A percentile compares a stretch with the other conserved stretches of the same genome.
Conservation (phyloP, 2,888 invertebrate genomes). For the Idaea biselata region DNA sequence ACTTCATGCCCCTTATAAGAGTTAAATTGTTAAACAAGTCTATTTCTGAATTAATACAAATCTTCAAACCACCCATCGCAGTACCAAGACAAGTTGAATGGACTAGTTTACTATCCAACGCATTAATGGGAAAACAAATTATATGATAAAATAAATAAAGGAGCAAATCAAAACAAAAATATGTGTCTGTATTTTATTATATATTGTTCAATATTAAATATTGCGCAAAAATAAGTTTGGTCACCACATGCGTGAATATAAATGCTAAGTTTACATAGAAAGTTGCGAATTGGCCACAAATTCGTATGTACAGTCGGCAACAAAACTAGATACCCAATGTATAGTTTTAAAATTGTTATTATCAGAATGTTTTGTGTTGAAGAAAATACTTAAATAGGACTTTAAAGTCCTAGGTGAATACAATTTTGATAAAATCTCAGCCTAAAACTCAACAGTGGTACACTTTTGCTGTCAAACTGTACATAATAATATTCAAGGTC, state of each 20-base stretch:
- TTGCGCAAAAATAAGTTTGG: constrained; percentile 69
- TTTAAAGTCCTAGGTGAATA: too few relatives aligned
- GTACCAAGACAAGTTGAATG: constrained; percentile 59
- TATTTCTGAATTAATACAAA: constrained; percentile 53
- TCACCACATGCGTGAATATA: constrained; percentile 68
- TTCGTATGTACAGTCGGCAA: neutral
- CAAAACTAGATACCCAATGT: neutral
- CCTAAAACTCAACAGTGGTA: too few relatives aligned
- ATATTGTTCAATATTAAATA: constrained; percentile 62
- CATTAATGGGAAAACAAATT: constrained; percentile 68
- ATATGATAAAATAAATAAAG: constrained; percentile 34
- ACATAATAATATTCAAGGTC: neutral
- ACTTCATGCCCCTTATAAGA: constrained; percentile 46
- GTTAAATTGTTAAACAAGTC: constrained; percentile 61
- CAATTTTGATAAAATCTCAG: too few relatives aligned
- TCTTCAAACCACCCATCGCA: constrained; percentile 62
- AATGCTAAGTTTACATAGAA: constrained; percentile 59
- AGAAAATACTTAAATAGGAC: too few relatives aligned
- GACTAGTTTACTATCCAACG: constrained; percentile 64
- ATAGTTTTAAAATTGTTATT: neutral
- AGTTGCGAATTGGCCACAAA: constrained; percentile 50
- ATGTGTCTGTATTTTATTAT: constrained; percentile 58
- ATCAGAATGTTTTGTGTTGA: too few relatives aligned
- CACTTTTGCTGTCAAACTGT: too few relatives aligned
- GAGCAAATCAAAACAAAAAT: constrained; percentile 20